Conservation (phyloP, 2,797 vertebrate genomes). For the Myotis daubentonii region DNA sequence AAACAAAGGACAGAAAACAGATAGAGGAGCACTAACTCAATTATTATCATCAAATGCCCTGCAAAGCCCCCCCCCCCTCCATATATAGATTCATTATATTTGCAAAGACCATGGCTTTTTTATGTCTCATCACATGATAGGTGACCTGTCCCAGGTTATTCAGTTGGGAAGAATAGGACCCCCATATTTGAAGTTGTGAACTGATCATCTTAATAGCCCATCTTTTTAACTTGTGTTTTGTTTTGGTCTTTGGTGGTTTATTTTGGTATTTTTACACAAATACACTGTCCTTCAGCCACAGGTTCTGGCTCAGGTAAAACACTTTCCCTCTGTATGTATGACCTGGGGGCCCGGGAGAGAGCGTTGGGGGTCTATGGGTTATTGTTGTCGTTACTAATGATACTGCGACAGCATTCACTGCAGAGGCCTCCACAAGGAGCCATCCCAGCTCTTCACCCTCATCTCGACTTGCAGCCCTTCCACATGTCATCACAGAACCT, state of each 20-base stretch:
- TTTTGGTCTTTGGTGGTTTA: not conserved
- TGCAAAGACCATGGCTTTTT: not conserved
- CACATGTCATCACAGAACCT: not conserved
- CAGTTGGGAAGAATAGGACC: not conserved
- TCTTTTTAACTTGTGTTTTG: not conserved
- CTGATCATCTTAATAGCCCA: not conserved
- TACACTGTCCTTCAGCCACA: not conserved
- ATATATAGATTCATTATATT: not conserved
- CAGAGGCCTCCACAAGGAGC: not conserved
- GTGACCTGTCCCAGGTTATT: not conserved
- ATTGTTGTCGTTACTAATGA: not conserved
- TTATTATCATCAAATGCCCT: not conserved
- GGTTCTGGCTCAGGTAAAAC: not conserved
- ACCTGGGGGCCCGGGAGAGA: not conserved
- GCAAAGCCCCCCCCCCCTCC: not conserved
- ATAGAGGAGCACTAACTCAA: not conserved
- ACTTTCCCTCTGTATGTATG: not conserved
- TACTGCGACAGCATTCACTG: not conserved
- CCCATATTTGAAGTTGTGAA: not conserved
- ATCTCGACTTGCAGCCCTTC: not conserved
- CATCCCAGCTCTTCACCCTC: not conserved
- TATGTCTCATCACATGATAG: not conserved
- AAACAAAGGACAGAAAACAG: not conserved
- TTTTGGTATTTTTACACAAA: not conserved
- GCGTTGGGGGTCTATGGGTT: not conserved